These are phyloP conservation scores for Falco cherrug DNA, from an alignment of 2,797 vertebrate species.

Conservation along the genomic window DNA sequence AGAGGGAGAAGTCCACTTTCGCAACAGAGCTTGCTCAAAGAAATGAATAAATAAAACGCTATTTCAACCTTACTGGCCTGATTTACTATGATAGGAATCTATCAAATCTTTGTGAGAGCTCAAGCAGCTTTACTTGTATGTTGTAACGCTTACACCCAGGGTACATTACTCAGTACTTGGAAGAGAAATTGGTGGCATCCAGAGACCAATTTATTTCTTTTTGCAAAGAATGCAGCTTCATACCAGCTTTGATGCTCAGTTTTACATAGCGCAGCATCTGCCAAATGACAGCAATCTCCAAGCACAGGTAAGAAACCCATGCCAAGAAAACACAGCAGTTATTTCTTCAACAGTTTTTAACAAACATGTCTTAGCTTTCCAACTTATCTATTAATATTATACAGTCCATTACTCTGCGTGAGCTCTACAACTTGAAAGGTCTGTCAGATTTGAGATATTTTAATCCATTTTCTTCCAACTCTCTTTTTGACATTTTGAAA, in stretches of 20 bases:
- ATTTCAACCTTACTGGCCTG: neutral
- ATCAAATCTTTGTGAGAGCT: neutral
- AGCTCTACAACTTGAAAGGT: neutral
- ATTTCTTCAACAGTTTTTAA: conserved; percentile 2
- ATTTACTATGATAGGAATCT: neutral
- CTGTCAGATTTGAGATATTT: neutral
- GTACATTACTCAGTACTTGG: neutral
- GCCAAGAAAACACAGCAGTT: neutral
- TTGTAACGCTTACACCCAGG: neutral
- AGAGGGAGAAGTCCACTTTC: neutral
- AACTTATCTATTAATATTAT: neutral
- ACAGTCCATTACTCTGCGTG: neutral
- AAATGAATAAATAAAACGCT: neutral
- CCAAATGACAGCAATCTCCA: neutral
- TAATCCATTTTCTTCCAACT: neutral
- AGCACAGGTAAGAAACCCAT: neutral
- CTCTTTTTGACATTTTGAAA: neutral
- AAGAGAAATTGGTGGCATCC: neutral
- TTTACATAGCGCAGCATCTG: neutral
- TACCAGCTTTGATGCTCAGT: neutral
- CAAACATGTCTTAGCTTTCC: neutral
- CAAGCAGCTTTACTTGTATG: neutral
- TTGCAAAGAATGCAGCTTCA: neutral
- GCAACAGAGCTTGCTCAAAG: neutral
- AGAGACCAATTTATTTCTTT: neutral